Evolutionary conservation across 1,140 invertebrate species (phyloP).

Genomic region (Ostrea denselamellosa): DNA sequence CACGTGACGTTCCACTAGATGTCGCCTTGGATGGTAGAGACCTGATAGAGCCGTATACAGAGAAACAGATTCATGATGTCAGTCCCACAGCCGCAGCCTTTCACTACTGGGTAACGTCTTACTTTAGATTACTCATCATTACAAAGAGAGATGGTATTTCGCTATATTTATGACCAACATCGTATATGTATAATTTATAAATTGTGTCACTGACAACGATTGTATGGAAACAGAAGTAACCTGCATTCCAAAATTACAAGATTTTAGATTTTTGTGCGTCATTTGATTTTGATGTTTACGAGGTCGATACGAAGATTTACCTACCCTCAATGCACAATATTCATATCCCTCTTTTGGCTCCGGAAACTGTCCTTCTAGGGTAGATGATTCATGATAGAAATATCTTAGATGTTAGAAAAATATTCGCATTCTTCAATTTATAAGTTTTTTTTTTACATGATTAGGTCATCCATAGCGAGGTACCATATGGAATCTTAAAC

Average conservation of each 20-base stretch:
- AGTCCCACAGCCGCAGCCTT: constrained; percentile 53
- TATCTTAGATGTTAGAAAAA: too few species aligned
- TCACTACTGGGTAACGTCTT: constrained; percentile 43
- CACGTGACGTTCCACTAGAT: constrained; percentile 42
- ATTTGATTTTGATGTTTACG: too few species aligned
- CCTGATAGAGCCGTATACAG: constrained; percentile 37
- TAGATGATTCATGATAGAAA: too few species aligned
- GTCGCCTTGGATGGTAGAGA: constrained; percentile 49
- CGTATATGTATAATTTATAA: neutral
- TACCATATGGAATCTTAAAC: neutral
- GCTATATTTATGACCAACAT: neutral
- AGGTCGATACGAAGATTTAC: too few species aligned
- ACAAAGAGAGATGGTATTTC: neutral
- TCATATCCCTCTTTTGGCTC: too few species aligned
- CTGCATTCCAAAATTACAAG: too few species aligned
- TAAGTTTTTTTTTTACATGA: too few species aligned
- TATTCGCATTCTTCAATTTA: too few species aligned
- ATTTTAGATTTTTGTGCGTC: too few species aligned
- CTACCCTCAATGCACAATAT: too few species aligned
- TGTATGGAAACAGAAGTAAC: too few species aligned
- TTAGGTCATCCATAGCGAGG: neutral
- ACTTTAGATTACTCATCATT: neutral
- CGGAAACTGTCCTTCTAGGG: too few species aligned
- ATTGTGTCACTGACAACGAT: neutral
- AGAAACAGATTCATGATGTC: constrained; percentile 45